A percentile compares a stretch with the other conserved stretches of the same genome.
phyloP scores from a whole-genome alignment of 2,113 vertebrate genomes.

The Elachura formosa region DNA sequence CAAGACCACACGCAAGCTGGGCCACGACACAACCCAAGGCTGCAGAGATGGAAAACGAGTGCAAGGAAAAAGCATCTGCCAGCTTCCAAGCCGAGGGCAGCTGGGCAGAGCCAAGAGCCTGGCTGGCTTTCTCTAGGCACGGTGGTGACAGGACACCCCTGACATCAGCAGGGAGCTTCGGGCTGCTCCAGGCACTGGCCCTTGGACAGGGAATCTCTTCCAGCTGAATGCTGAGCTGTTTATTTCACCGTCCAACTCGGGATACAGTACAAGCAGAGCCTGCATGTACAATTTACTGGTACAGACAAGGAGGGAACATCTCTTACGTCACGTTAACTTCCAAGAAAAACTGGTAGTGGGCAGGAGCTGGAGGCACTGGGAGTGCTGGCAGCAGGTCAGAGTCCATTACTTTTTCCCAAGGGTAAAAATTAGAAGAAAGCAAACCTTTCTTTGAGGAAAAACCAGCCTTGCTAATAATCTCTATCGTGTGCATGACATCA shows the following conservation, averaged over 20 bases:
- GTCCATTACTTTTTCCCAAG: neutral
- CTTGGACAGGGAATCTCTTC: neutral
- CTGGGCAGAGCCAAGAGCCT: neutral
- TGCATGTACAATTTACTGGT: neutral
- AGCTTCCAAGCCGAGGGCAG: neutral
- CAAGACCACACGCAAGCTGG: neutral
- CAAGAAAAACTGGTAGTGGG: neutral
- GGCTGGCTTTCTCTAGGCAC: neutral
- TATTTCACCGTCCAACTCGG: neutral
- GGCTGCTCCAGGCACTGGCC: neutral
- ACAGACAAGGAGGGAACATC: neutral
- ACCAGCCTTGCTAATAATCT: neutral
- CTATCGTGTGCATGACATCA: fast-evolving
- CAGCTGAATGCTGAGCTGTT: neutral
- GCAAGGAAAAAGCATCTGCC: neutral
- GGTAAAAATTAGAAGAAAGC: neutral
- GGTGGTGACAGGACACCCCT: neutral
- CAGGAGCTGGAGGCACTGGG: neutral
- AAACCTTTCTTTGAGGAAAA: neutral
- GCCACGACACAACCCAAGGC: neutral
- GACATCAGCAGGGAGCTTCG: fast-evolving
- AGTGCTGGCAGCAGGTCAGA: neutral
- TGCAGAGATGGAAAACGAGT: neutral
- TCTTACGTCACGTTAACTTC: fast-evolving
- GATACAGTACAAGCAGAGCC: neutral